Evolutionary conservation across 2,797 vertebrate genomes (phyloP).

Genomic region (Glossophaga mutica): DNA sequence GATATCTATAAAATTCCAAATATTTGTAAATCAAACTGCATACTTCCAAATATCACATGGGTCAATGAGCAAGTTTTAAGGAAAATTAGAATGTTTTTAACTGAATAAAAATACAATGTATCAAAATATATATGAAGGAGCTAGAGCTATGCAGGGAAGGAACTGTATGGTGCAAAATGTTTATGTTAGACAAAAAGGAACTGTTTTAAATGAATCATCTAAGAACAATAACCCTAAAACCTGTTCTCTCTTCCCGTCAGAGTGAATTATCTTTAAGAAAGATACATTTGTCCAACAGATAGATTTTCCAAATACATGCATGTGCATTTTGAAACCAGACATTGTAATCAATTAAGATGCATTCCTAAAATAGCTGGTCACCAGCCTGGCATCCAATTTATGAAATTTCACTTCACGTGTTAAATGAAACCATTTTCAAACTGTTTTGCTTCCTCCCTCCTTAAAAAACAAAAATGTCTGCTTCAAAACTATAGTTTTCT

Average conservation of each 20-base stretch:
- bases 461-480: not conserved
- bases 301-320: conserved; percentile 23
- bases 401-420: not conserved
- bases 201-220: not conserved
- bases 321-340: conserved; percentile 30
- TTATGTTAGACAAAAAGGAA: not conserved
- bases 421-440: not conserved
- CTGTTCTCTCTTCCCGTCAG: not conserved
- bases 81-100: not conserved
- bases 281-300: not conserved
- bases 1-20: not conserved
- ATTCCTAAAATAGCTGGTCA: conserved; percentile 54
- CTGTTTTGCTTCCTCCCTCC: not conserved
- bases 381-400: conserved; percentile 24
- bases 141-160: not conserved
- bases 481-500: not conserved
- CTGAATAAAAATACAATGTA: not conserved
- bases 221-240: not conserved
- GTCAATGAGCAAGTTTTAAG: not conserved
- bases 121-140: not conserved
- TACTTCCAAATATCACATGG: not conserved
- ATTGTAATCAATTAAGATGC: conserved; percentile 58
- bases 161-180: not conserved
- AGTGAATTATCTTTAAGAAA: conserved; percentile 50
- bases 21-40: not conserved